A percentile compares a stretch with the other conserved stretches of the same genome.
These are phyloP conservation scores for Drosophila colorata DNA, from an alignment of 2,888 invertebrate genomes.

Conservation along the genomic window DNA sequence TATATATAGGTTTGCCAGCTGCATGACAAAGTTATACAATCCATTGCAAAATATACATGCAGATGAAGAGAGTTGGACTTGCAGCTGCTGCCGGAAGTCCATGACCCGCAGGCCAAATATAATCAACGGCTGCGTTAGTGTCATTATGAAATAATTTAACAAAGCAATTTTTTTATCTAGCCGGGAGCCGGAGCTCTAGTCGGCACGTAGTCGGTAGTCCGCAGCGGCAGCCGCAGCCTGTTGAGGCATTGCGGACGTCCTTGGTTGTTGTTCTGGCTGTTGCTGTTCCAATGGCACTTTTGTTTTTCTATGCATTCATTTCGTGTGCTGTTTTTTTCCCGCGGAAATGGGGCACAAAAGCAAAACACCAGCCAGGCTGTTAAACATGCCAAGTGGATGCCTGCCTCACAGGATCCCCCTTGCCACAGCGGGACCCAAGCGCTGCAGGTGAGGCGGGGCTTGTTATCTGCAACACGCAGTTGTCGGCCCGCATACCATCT, in stretches of 20 bases:
- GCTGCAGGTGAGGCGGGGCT: slow-evolving; percentile 20
- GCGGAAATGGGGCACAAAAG: slow-evolving; percentile 70
- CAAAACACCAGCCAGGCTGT: slow-evolving; percentile 56
- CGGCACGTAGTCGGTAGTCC: slow-evolving; percentile 19
- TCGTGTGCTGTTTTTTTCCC: slow-evolving; percentile 54
- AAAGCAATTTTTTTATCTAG: slow-evolving; percentile 65
- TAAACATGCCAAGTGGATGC: slow-evolving; percentile 42
- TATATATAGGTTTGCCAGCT: slow-evolving; percentile 1
- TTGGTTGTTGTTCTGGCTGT: slow-evolving; percentile 43
- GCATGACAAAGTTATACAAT: slow-evolving; percentile 19
- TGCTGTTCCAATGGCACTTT: slow-evolving; percentile 46
- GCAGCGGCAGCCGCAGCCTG: slow-evolving; percentile 51
- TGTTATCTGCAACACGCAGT: slow-evolving; percentile 73
- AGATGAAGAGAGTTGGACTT: slow-evolving; percentile 38
- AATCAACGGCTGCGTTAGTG: slow-evolving; percentile 76
- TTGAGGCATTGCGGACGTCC: slow-evolving; percentile 62
- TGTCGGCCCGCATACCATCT: slow-evolving; percentile 42
- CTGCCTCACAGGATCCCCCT: slow-evolving; percentile 3
- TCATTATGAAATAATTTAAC: slow-evolving; percentile 81
- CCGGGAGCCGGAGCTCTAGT: slow-evolving; percentile 18
- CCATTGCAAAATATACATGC: slow-evolving; percentile 38
- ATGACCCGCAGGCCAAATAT: slow-evolving; percentile 76
- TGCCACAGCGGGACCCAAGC: neutral
- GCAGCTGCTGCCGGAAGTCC: slow-evolving; percentile 70
- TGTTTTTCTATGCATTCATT: slow-evolving; percentile 74